Conservation (phyloP, 53 echinoderm and acorn worm species). For the Stichopus horrens region DNA sequence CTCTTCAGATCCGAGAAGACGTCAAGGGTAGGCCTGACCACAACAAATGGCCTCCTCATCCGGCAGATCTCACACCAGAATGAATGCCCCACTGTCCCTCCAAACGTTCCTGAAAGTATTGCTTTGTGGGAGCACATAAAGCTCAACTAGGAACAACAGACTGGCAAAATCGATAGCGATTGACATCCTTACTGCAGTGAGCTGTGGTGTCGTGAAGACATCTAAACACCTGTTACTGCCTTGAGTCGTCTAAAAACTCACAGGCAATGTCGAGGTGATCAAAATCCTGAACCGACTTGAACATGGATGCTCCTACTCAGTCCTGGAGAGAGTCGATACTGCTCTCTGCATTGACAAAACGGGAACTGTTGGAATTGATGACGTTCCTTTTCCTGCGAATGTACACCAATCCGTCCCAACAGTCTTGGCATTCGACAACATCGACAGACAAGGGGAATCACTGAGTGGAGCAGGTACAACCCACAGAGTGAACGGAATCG, state of each 20-base stretch:
- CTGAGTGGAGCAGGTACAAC: constrained; percentile 58
- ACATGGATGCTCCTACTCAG: constrained; percentile 57
- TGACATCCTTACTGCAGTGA: constrained; percentile 53
- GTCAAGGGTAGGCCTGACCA: constrained; percentile 9
- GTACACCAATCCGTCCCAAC: constrained; percentile 40
- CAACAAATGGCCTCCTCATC: constrained; percentile 46
- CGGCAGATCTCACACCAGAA: constrained; percentile 23
- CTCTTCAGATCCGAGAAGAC: constrained; percentile 51
- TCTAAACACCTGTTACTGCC: constrained; percentile 56
- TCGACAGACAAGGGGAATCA: constrained; percentile 56
- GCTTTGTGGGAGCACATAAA: constrained; percentile 15
- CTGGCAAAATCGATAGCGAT: constrained; percentile 31
- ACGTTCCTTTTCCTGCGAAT: constrained; percentile 39
- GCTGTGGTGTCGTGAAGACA: constrained; percentile 18
- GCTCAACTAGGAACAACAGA: constrained; percentile 19
- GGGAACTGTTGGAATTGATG: background rate
- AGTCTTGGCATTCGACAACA: constrained; percentile 58
- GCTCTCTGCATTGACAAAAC: constrained; percentile 54
- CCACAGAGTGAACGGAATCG: constrained; percentile 60
- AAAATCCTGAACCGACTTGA: constrained; percentile 50
- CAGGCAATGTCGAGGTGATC: constrained; percentile 59
- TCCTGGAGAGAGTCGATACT: constrained; percentile 57
- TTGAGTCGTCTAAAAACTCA: constrained; percentile 49
- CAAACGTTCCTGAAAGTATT: constrained; percentile 20
- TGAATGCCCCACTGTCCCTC: constrained; percentile 14